phyloP scores from a whole-genome alignment of 2,113 vertebrate species.

The Takifugu bimaculatus region DNA sequence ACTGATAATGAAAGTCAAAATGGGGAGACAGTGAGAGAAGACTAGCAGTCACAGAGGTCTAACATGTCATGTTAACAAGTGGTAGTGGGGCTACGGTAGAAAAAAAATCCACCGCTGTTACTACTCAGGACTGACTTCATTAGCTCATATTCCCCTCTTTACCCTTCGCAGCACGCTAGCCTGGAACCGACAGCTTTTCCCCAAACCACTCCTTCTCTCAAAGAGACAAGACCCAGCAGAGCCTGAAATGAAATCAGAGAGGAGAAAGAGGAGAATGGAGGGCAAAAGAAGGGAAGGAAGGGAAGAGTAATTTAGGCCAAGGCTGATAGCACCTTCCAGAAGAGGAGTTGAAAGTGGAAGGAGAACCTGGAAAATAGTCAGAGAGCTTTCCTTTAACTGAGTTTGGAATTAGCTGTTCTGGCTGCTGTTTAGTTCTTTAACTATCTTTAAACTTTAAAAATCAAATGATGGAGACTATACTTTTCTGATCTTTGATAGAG shows the following conservation, averaged over 20 bases:
- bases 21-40: constrained; percentile 10
- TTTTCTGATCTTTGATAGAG: constrained; percentile 22
- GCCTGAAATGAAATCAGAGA: constrained; percentile 44
- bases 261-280: constrained; percentile 12
- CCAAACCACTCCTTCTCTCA: constrained; percentile 29
- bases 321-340: too few relatives aligned
- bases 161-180: constrained; percentile 27
- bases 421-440: constrained; percentile 22
- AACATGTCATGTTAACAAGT: constrained; percentile 51
- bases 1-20: constrained; percentile 40
- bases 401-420: neutral
- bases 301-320: too few relatives aligned
- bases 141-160: constrained; percentile 41
- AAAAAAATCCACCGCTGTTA: constrained; percentile 23
- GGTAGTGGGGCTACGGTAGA: constrained; percentile 17
- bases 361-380: too few relatives aligned
- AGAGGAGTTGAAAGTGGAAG: too few relatives aligned
- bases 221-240: constrained; percentile 39
- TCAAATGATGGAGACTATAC: constrained; percentile 26
- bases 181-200: constrained; percentile 46
- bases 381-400: too few relatives aligned
- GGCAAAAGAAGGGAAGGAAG: neutral
- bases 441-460: constrained; percentile 15
- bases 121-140: constrained; percentile 54
- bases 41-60: constrained; percentile 28